Evolutionary conservation across 1,140 invertebrate species (phyloP), one percentile per base, ranked within the genome.

Genomic region (Elysia chlorotica): DNA sequence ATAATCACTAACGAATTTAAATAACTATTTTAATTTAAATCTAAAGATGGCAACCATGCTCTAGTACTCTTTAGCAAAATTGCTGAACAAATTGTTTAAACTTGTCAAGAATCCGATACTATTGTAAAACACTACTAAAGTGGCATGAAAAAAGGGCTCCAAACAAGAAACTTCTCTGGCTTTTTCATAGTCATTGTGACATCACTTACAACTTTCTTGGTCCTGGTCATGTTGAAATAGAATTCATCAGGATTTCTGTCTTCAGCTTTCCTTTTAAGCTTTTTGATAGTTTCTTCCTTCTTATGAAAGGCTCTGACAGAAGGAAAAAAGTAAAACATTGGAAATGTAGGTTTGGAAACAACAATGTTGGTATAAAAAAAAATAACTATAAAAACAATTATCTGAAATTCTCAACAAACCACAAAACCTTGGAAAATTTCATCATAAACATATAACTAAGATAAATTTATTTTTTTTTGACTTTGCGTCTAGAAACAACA

Each of bases 241-340:
- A 99, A 99, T 88, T 99, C 98, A 92, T 99, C 96, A 1, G 96
- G 96, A 91, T 99, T 99, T 85, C 92, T 94, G 80, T 98, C 93
- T 21, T 97, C 86, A 0, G 95, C 96, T 62, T 93, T 91, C 85
- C 93, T 93, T 61, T 92, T 91, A 33, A 99, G 86, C n/a, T 93
- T 79, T 85, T 96, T 94, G 0, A 99, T 81, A 0, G 94, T 93
- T 35, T 91, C 90, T 71, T 94, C 91, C 81, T 98, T 99, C 61
- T 92, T 90, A 82, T 97, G 92, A 74, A 91, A 92, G 87, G 97
- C 92, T 73, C 89, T 90, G 76, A 54, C 57, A 57, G 10, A 66
- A 33, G 31, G 36, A 31, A 70, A n/a, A n/a, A n/a, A n/a, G n/a
- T n/a, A n/a, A n/a, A n/a, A n/a, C n/a, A n/a, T n/a, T n/a, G n/a